Conservation (phyloP, 2,888 invertebrate genomes). For the Endotricha flammealis region DNA sequence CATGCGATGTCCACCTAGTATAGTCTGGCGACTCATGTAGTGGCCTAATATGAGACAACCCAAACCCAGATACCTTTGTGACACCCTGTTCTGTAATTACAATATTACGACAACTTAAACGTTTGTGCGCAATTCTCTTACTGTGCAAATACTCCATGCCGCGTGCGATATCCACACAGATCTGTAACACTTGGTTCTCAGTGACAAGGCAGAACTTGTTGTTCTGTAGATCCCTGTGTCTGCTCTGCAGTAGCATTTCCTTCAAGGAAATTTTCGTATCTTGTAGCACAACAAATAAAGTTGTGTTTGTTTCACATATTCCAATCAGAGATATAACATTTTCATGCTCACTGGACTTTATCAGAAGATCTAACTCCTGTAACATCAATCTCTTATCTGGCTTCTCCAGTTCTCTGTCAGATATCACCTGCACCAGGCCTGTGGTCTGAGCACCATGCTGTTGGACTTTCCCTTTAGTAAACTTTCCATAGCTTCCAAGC, state of each 20-base stretch:
- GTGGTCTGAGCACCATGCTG: slow-evolving; percentile 76
- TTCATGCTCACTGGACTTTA: slow-evolving; percentile 82
- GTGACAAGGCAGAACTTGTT: slow-evolving; percentile 79
- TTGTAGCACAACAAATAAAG: slow-evolving; percentile 86
- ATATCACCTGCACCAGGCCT: slow-evolving; percentile 82
- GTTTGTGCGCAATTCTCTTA: slow-evolving; percentile 84
- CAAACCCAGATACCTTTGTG: slow-evolving; percentile 87
- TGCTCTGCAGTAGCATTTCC: slow-evolving; percentile 81
- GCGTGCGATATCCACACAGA: slow-evolving; percentile 81
- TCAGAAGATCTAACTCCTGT: slow-evolving; percentile 84
- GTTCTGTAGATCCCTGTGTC: slow-evolving; percentile 70
- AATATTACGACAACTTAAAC: slow-evolving; percentile 85
- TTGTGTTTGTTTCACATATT: slow-evolving; percentile 87
- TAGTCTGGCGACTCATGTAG: slow-evolving; percentile 84
- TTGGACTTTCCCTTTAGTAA: slow-evolving; percentile 83
- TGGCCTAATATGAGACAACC: slow-evolving; percentile 82
- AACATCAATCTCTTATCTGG: slow-evolving; percentile 78
- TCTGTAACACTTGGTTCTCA: slow-evolving; percentile 80
- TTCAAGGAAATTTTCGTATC: slow-evolving; percentile 83
- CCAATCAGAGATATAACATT: slow-evolving; percentile 87
- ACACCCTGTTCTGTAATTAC: slow-evolving; percentile 80
- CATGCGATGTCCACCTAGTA: slow-evolving; percentile 88
- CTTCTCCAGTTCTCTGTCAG: slow-evolving; percentile 72
- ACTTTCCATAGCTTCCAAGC: slow-evolving; percentile 87
- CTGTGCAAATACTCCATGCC: slow-evolving; percentile 85